Percentiles rank a stretch among this genome's conserved stretches.
Conservation (phyloP, 2,888 invertebrate genomes). For the Acronicta leporina region DNA sequence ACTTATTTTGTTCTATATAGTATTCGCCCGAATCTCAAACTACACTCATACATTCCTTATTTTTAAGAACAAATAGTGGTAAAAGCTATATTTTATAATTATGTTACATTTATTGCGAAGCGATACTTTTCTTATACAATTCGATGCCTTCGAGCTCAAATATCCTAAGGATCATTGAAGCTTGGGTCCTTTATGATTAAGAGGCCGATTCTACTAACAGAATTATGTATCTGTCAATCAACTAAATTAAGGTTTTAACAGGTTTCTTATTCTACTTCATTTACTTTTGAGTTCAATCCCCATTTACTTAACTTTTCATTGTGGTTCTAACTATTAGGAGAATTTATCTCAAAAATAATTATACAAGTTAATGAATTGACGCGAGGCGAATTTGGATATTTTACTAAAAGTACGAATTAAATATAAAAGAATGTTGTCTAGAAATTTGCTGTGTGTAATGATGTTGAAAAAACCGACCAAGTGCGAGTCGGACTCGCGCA, state of each 20-base stretch:
- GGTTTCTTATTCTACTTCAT: too few species aligned
- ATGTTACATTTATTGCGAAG: constrained; percentile 4
- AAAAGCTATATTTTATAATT: constrained; percentile 16
- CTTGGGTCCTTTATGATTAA: background rate
- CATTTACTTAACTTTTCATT: too few species aligned
- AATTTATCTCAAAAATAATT: background rate
- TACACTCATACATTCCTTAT: constrained; percentile 10
- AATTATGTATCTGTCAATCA: too few species aligned
- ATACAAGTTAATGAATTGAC: too few species aligned
- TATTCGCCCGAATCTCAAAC: background rate
- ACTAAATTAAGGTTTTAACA: too few species aligned
- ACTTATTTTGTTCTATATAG: background rate
- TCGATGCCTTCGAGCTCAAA: background rate
- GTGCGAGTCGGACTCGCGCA: too few species aligned
- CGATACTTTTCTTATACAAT: background rate
- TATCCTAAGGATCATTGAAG: background rate
- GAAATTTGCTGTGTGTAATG: too few species aligned
- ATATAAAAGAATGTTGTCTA: too few species aligned
- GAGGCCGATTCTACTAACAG: background rate
- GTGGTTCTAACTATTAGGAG: background rate
- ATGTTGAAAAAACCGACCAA: too few species aligned
- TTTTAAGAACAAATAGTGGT: constrained; percentile 17
- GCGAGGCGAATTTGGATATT: too few species aligned
- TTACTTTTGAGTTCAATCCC: too few species aligned
- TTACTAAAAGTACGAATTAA: too few species aligned